Evolutionary conservation across 1,140 invertebrate species (phyloP), one percentile per base, ranked within the genome.

Genomic region (Acromyrmex echinatior): DNA sequence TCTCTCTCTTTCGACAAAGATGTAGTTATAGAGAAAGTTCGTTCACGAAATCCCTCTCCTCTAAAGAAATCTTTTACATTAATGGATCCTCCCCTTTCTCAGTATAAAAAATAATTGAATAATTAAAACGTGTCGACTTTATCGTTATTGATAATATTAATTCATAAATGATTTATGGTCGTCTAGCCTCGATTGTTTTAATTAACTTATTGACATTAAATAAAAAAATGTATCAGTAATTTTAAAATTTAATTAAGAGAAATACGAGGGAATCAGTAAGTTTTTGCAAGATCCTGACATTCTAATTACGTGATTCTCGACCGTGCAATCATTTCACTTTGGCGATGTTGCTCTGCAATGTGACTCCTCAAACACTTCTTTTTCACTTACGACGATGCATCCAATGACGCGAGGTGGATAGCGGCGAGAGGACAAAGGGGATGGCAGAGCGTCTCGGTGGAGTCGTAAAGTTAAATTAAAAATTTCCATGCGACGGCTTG

Each of bases 401-500:
- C 70, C 45, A 71, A 74, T 74, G 70, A 71, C 58, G 70, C 70
- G 81, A 90, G 86, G 39, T 81, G 45, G 56, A 80, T 85, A 66
- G 68, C 39, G 39, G 5, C 12, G 39, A 10, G 49, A 18, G 66
- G 73, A 65, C 14, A 62, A 45, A 21, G 6, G 18, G 14, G 45
- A 35, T 0, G 25, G 16, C 14, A 60, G 28, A 86, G 79, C 80
- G 87, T 88, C 91, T 73, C 91, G 73, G 76, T 12, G 90, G 90
- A 77, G 86, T 91, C 87, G 91, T 90, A 92, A 92, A 92, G 88
- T 92, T 91, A 92, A 92, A 92, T 91, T 91, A 92, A 92, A 92
- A 92, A 91, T 92, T 90, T 91, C 88, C 86, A 88, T 88, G 90
- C 87, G 60, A 74, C 74, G 58, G 78, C 66, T 78, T n/a, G 60